phyloP scores from a whole-genome alignment of 2,888 invertebrate species.

The Sphaeridia pumilis region DNA sequence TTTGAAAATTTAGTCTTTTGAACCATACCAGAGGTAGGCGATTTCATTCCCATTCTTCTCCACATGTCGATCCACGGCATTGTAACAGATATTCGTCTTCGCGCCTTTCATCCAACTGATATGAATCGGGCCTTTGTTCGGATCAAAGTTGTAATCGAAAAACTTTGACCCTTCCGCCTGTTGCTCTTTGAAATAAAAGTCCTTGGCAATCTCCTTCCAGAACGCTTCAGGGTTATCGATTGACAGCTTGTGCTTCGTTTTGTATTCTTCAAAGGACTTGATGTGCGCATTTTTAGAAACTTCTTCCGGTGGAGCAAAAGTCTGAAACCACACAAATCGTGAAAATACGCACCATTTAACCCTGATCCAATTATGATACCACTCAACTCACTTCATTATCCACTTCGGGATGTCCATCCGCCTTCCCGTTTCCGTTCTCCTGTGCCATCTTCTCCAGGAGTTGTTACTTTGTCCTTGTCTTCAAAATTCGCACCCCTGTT shows the following conservation, averaged over 20 bases:
- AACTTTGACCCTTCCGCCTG: conserved; percentile 58
- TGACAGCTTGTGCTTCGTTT: conserved; percentile 70
- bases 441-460: no score
- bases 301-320: conserved; percentile 24
- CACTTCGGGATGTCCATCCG: no score
- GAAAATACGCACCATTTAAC: no score
- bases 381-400: no score
- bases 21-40: conserved; percentile 93
- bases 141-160: conserved; percentile 81
- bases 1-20: no score
- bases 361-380: no score
- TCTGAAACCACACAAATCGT: no score
- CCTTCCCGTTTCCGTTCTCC: no score
- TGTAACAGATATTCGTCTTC: conserved; percentile 90
- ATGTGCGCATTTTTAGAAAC: conserved; percentile 44
- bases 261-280: conserved; percentile 61
- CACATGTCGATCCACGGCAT: conserved; percentile 83
- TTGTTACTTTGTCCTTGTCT: no score
- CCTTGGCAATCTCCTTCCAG: conserved; percentile 84
- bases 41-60: conserved; percentile 79
- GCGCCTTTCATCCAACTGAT: conserved; percentile 94
- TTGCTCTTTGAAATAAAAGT: conserved; percentile 84
- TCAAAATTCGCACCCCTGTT: no score
- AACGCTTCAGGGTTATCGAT: conserved; percentile 79
- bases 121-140: conserved; percentile 73